A percentile compares a stretch with the other conserved stretches of the same genome.
Conservation (phyloP, 2,113 vertebrate genomes). For the Rhineura floridana region DNA sequence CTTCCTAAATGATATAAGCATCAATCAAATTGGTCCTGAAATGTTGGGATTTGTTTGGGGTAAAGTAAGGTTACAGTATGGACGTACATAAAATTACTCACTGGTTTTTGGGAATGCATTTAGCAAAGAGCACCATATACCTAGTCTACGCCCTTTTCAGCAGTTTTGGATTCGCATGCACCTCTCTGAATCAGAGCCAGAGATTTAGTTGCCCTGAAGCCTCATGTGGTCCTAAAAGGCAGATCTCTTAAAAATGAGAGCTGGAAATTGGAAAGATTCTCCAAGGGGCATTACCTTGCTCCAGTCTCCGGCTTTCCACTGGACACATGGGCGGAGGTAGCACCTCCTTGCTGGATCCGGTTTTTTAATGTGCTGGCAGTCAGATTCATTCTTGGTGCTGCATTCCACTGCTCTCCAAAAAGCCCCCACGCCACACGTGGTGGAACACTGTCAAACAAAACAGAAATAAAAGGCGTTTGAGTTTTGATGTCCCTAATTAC, state of each 20-base stretch:
- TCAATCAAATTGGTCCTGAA: not conserved
- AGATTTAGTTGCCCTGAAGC: not conserved
- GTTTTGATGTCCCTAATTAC: not conserved
- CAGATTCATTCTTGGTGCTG: conserved; percentile 78
- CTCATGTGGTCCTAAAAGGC: not conserved
- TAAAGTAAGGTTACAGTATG: not conserved
- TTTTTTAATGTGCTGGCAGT: conserved; percentile 80
- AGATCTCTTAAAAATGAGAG: not conserved
- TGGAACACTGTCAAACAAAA: conserved; percentile 83
- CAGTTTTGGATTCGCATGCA: not conserved
- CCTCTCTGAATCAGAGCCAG: not conserved
- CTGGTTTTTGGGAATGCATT: not conserved
- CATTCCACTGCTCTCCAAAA: conserved; percentile 88
- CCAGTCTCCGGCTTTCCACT: conserved; percentile 90
- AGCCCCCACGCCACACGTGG: conserved; percentile 90
- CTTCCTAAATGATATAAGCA: conserved; percentile 1
- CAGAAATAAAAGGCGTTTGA: not conserved
- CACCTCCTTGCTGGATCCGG: conserved; percentile 89
- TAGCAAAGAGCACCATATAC: not conserved
- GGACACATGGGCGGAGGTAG: conserved; percentile 88
- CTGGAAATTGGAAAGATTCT: not conserved
- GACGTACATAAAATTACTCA: too few species aligned
- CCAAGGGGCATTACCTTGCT: conserved; percentile 81
- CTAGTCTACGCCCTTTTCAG: not conserved
- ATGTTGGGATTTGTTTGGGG: conserved; percentile 26